Conservation (phyloP, 2,797 vertebrate genomes). For the Emys orbicularis region DNA sequence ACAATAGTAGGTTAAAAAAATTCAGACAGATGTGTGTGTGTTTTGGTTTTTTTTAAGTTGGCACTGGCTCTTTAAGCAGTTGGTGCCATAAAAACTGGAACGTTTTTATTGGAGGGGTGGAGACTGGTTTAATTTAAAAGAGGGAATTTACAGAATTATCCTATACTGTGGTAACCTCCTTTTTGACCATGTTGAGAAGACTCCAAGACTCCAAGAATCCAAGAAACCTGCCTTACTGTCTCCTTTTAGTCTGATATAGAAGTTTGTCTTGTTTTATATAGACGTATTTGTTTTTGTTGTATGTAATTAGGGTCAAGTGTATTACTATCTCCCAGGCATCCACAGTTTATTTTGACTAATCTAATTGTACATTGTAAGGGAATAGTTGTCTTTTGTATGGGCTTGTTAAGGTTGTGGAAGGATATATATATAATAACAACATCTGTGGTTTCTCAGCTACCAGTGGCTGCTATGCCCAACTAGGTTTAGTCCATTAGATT, state of each 20-base stretch:
- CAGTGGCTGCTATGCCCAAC: neutral
- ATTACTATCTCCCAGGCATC: neutral
- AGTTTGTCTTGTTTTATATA: neutral
- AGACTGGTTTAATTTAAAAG: conserved; percentile 16
- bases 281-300: conserved; percentile 8
- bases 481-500: neutral
- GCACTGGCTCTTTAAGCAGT: neutral
- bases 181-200: conserved; percentile 26
- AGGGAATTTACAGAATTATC: conserved; percentile 28
- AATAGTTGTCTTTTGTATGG: neutral
- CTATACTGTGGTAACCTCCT: neutral
- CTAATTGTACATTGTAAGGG: conserved; percentile 11
- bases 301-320: conserved; percentile 11
- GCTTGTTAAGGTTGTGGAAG: conserved; percentile 7
- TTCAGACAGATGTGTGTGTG: neutral
- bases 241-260: neutral
- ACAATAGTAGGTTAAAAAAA: neutral
- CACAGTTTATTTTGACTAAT: conserved; percentile 31
- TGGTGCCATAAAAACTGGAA: neutral
- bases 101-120: neutral
- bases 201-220: neutral
- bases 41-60: neutral
- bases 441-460: neutral
- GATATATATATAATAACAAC: neutral
- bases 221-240: conserved; percentile 10